phyloP scores from a whole-genome alignment of 2,888 invertebrate species.

The Ernsta delagoae region DNA sequence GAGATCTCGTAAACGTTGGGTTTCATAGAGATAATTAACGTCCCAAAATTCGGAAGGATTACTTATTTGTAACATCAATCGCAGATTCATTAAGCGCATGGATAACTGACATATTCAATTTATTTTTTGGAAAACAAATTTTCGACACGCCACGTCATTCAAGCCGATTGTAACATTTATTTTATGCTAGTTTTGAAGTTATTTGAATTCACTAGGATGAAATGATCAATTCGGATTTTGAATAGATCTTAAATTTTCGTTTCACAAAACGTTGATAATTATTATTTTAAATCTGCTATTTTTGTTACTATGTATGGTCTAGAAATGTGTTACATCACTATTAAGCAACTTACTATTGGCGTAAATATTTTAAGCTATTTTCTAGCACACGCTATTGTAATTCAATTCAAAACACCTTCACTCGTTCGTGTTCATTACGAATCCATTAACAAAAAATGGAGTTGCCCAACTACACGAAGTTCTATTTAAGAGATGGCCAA shows the following conservation, averaged over 20 bases:
- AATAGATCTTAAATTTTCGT: background rate
- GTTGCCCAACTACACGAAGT: constrained; percentile 58
- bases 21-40: constrained; percentile 54
- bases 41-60: constrained; percentile 45
- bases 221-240: no score
- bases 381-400: constrained; percentile 29
- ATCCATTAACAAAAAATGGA: constrained; percentile 71
- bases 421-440: constrained; percentile 59
- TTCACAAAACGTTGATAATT: background rate
- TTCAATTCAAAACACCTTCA: constrained; percentile 47
- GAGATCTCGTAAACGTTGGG: constrained; percentile 52
- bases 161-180: constrained; percentile 25
- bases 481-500: constrained; percentile 65
- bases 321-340: constrained; percentile 10
- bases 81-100: constrained; percentile 34
- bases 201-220: no score
- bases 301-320: background rate
- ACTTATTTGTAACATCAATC: constrained; percentile 34
- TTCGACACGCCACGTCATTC: constrained; percentile 7
- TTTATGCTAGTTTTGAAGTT: no score
- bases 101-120: constrained; percentile 36
- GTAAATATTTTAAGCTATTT: constrained; percentile 19
- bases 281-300: constrained; percentile 1
- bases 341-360: constrained; percentile 18
- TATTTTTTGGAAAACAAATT: constrained; percentile 28